Percentiles rank a stretch among this genome's conserved stretches.
Conservation (phyloP, 2,113 vertebrate genomes). For the Mus spicilegus region DNA sequence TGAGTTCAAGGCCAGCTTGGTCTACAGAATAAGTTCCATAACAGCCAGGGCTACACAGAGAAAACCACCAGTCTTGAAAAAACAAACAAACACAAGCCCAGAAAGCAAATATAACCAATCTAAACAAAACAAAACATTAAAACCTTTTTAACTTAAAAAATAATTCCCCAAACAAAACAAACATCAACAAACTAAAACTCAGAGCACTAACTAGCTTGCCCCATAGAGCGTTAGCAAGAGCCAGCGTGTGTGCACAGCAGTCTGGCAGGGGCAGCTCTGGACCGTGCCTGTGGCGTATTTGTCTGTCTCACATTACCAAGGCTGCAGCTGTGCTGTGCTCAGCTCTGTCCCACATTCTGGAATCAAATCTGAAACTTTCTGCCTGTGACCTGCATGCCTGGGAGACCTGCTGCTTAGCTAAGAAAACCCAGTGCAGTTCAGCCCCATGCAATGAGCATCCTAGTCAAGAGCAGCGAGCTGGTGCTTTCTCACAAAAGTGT, state of each 20-base stretch:
- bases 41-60: not conserved
- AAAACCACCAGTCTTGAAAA: not conserved
- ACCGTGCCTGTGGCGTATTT: not conserved
- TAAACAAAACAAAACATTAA: not conserved
- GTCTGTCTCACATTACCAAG: constrained; percentile 11
- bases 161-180: not conserved
- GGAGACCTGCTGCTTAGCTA: constrained; percentile 7
- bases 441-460: not conserved
- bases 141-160: not conserved
- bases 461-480: not conserved
- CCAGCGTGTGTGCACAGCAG: not conserved
- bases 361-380: constrained; percentile 49
- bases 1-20: not conserved
- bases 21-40: not conserved
- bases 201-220: constrained; percentile 11
- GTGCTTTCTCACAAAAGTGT: constrained; percentile 8
- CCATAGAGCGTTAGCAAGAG: not conserved
- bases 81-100: not conserved
- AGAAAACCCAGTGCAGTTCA: not conserved
- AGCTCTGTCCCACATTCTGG: constrained; percentile 1
- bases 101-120: no score
- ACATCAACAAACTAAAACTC: not conserved
- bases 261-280: constrained; percentile 1
- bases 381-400: not conserved
- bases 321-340: not conserved